phyloP scores from a whole-genome alignment of 2,888 invertebrate genomes.

The Pelosia muscerda region DNA sequence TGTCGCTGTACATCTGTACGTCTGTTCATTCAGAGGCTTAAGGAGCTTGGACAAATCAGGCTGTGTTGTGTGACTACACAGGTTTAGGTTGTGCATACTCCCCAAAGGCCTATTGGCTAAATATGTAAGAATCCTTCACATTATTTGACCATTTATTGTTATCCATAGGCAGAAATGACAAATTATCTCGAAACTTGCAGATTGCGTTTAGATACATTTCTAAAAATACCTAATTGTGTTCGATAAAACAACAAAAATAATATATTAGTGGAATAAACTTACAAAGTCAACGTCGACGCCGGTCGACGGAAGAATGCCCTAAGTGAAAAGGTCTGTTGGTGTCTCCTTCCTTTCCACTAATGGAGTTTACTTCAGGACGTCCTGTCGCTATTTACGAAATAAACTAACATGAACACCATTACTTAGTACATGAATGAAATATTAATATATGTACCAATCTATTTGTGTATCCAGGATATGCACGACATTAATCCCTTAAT shows the following conservation, averaged over 20 bases:
- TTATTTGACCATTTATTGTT: constrained; percentile 26
- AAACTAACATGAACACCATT: constrained; percentile 30
- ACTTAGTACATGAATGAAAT: constrained; percentile 5
- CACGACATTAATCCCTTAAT: constrained; percentile 52
- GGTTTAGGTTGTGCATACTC: no score
- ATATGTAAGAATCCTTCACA: constrained; percentile 44
- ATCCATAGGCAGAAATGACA: neutral
- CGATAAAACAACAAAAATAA: constrained; percentile 39
- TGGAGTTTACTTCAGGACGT: constrained; percentile 65
- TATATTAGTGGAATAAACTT: constrained; percentile 51
- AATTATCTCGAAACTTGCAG: neutral
- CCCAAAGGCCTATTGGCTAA: constrained; percentile 45
- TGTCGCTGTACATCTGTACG: no score
- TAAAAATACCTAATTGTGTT: constrained; percentile 47
- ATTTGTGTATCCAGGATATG: constrained; percentile 37
- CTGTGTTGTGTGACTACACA: no score
- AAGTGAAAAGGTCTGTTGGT: constrained; percentile 66
- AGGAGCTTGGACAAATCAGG: no score
- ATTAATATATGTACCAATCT: neutral
- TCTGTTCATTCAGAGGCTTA: no score
- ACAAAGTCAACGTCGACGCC: constrained; percentile 46
- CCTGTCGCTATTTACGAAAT: constrained; percentile 56
- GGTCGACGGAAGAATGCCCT: constrained; percentile 62
- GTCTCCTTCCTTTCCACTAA: constrained; percentile 62
- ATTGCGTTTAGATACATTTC: constrained; percentile 27